Conservation (phyloP, 2,888 invertebrate species). For the Athrips mouffetella region DNA sequence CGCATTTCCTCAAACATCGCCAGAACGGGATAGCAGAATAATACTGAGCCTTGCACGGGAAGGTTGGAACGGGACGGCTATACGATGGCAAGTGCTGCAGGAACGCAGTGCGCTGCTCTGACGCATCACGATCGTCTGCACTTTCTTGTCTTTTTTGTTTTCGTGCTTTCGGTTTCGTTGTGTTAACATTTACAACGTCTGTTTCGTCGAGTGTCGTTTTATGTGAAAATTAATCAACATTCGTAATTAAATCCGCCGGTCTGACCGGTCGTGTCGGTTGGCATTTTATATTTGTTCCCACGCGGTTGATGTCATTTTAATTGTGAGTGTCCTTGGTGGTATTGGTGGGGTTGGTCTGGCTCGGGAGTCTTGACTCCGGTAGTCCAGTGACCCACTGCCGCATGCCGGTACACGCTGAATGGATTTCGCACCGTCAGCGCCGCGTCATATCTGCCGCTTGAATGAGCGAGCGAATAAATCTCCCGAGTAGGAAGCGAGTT, state of each 20-base stretch:
- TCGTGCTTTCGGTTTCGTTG: constrained; percentile 62
- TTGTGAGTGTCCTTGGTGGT: constrained; percentile 62
- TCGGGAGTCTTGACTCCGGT: constrained; percentile 37
- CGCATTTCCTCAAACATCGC: constrained; percentile 63
- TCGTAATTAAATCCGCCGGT: constrained; percentile 65
- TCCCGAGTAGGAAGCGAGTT: constrained; percentile 42
- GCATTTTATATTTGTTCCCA: constrained; percentile 66
- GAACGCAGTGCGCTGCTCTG: constrained; percentile 64
- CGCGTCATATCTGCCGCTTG: constrained; percentile 36
- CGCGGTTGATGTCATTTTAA: constrained; percentile 75
- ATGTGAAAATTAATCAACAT: constrained; percentile 59
- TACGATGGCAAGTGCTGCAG: constrained; percentile 51
- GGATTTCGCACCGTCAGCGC: constrained; percentile 66
- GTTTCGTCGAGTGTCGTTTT: constrained; percentile 51
- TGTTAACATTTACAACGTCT: constrained; percentile 37
- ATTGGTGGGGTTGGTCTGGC: constrained; percentile 46
- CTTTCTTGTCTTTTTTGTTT: constrained; percentile 58
- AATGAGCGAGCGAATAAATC: constrained; percentile 46
- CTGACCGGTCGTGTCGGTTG: constrained; percentile 60
- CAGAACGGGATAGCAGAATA: constrained; percentile 31
- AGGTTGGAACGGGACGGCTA: constrained; percentile 36
- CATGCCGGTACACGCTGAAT: constrained; percentile 44
- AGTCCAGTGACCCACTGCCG: constrained; percentile 65
- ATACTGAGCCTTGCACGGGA: constrained; percentile 12
- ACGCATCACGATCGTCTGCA: constrained; percentile 67